A percentile compares a stretch with the other conserved stretches of the same genome.
These are phyloP conservation scores for Heliconius ismenius DNA, from an alignment of 2,888 invertebrate genomes.

Conservation along the genomic window DNA sequence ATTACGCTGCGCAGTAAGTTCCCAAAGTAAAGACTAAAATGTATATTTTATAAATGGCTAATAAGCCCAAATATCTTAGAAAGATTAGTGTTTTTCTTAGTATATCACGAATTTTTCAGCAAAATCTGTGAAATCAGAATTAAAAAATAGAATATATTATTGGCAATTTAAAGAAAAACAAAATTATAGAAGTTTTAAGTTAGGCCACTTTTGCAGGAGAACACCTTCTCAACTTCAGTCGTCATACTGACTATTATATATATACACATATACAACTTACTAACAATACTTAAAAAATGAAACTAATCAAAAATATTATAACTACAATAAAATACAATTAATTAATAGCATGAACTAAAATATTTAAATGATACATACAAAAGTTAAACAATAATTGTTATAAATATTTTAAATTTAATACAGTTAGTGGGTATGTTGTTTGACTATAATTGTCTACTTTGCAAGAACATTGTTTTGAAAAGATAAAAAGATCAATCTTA, in stretches of 20 bases:
- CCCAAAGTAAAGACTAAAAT: too few species aligned
- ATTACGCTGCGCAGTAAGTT: too few species aligned
- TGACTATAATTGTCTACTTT: background rate
- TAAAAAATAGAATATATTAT: too few species aligned
- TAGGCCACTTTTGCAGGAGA: background rate
- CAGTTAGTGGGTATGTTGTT: background rate
- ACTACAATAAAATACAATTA: background rate
- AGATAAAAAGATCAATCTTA: background rate
- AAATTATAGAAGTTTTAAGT: background rate
- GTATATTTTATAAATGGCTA: background rate
- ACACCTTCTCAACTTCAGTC: conserved; percentile 62
- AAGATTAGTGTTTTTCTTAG: too few species aligned
- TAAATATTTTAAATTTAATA: background rate
- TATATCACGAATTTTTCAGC: too few species aligned
- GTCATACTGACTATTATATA: conserved; percentile 49
- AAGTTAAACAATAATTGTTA: background rate
- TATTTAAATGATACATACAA: conserved; percentile 4
- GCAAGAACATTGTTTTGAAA: background rate
- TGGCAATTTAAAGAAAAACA: background rate
- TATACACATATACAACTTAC: conserved; percentile 54
- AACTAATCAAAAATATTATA: conserved; percentile 15
- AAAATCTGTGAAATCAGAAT: too few species aligned
- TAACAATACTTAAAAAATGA: conserved; percentile 18
- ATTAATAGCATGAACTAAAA: background rate
- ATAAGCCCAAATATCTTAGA: background rate